Base-by-base conservation (phyloP, 64 coral and sea anemone species). In the Cladopsammia gracilis region DNA sequence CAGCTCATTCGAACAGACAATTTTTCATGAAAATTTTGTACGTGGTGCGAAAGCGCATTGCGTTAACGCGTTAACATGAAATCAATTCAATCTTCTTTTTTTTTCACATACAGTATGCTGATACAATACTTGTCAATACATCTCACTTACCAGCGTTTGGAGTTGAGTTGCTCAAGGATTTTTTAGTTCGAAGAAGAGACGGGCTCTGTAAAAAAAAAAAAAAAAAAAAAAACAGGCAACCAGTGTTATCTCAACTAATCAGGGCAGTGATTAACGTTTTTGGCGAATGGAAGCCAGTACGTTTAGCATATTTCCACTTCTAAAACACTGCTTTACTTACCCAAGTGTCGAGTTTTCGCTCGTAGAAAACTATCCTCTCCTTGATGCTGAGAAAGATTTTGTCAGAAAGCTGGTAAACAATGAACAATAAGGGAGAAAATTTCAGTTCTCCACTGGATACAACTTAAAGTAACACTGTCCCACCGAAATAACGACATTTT, bases 261-360 rank as follows among this genome's bases (percentile, higher is more conserved):
- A 34, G 34, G 34, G 34, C 34, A 34, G 34, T 34, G 34, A 34
- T 34, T 2, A 34, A 34, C 34, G 34, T 34, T 34, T 34, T 34
- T 34, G 2, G 34, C 34, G 34, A 34, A 34, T 34, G 34, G 34
- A 34, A 56, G 53, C 53, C 7, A 56, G 53, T 5, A 56, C 53
- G 12, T 56, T 56, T 56, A 56, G 12, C 53, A 10, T 56, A 56
- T 10, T 59, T 6, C 7, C 19, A 73, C 43, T 0, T 75, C 46
- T 7, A 49, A 23, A 58, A 75, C 64, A 53, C 15, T 11, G 26
- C 14, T 53, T 45, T 44, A 95, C 96, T 73, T 43, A 98, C 96
- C 96, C 93, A 93, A 64, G 85, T 93, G 26, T 95, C 93, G 3
- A 98, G 75, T 64, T 98, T 95, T 18, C 96, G 92, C 78, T 98